Evolutionary conservation across 2,797 vertebrate genomes (phyloP).

Genomic region (Halcyon leucocephala): DNA sequence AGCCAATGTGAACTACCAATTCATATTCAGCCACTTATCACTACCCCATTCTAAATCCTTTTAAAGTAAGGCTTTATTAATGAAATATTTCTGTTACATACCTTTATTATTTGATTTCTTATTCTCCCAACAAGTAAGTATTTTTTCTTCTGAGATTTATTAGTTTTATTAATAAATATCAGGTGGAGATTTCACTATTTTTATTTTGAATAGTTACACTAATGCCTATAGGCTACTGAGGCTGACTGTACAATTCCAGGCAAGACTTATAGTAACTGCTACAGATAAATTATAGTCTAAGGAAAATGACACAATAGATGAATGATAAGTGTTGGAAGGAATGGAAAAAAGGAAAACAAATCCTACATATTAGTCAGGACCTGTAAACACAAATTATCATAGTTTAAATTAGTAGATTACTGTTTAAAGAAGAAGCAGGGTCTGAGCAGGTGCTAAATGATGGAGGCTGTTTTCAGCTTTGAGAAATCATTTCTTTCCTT

Average conservation of each 20-base stretch:
- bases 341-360: neutral
- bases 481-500: neutral
- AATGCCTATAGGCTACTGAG: neutral
- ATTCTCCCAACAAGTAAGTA: neutral
- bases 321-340: neutral
- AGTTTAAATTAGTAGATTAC: neutral
- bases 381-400: neutral
- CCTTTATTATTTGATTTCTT: neutral
- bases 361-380: neutral
- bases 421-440: neutral
- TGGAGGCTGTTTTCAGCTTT: neutral
- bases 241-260: neutral
- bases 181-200: neutral
- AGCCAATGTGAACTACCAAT: neutral
- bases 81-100: neutral
- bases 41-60: neutral
- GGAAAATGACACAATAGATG: neutral
- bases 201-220: neutral
- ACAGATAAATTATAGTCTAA: neutral
- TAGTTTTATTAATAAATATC: neutral
- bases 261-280: neutral
- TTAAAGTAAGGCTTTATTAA: neutral
- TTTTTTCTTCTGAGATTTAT: neutral
- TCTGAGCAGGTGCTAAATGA: neutral
- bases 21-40: neutral